phyloP scores from a whole-genome alignment of 1,140 invertebrate species.

The Micrasema longulum region DNA sequence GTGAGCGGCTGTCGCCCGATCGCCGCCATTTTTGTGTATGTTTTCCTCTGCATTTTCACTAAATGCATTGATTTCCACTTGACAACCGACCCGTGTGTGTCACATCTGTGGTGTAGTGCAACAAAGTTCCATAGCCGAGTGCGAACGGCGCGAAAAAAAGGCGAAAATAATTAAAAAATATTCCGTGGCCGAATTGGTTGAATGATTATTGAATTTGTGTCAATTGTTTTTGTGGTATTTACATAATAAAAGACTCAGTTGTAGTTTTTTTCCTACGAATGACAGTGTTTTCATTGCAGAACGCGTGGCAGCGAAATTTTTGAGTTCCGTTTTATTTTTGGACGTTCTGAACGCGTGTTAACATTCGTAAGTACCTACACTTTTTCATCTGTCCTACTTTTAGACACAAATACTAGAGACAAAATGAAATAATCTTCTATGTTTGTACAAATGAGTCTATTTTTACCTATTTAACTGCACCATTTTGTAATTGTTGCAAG shows the following conservation, averaged over 20 bases:
- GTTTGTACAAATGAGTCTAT: no score
- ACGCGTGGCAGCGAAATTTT: constrained; percentile 35
- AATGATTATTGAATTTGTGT: constrained; percentile 44
- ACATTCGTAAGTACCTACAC: constrained; percentile 22
- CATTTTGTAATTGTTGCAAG: no score
- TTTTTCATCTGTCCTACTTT: constrained; percentile 19
- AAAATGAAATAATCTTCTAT: no score
- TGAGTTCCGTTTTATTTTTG: constrained; percentile 15
- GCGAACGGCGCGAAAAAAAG: constrained; percentile 14
- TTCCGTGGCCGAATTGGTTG: constrained; percentile 37
- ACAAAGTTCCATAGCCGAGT: constrained; percentile 30
- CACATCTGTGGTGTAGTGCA: constrained; percentile 25
- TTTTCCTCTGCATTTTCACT: constrained; percentile 39
- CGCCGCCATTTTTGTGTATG: constrained; percentile 35
- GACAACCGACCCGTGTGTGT: constrained; percentile 39
- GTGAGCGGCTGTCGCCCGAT: constrained; percentile 33
- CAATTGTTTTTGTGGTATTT: constrained; percentile 45
- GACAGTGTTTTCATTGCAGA: constrained; percentile 28
- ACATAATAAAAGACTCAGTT: constrained; percentile 38
- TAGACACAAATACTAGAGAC: no score
- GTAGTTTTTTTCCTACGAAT: constrained; percentile 27
- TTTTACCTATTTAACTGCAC: no score
- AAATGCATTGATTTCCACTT: constrained; percentile 44
- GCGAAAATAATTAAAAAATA: constrained; percentile 10
- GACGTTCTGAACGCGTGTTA: neutral